Conservation (phyloP, 2,797 vertebrate species). For the Sebastes hubbsi region DNA sequence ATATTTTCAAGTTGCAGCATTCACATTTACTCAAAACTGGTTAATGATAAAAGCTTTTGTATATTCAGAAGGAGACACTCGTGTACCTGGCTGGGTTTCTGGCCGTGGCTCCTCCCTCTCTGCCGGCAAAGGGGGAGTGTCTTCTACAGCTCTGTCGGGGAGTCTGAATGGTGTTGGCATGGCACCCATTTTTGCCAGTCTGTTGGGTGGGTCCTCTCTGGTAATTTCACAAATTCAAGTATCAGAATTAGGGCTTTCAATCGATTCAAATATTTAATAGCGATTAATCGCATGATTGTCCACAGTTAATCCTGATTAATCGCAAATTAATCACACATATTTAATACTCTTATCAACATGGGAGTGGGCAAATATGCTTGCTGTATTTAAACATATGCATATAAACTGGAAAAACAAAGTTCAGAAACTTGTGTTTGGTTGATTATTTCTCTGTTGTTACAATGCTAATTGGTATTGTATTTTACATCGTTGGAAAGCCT, state of each 20-base stretch:
- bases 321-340: too few relatives aligned
- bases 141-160: slow-evolving; percentile 56
- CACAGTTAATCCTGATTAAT: too few relatives aligned
- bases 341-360: too few relatives aligned
- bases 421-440: too few relatives aligned
- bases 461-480: too few relatives aligned
- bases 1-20: not conserved
- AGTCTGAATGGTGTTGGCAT: slow-evolving; percentile 90
- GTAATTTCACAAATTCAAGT: slow-evolving; percentile 19
- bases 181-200: slow-evolving; percentile 91
- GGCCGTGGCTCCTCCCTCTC: slow-evolving; percentile 74
- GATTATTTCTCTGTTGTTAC: too few relatives aligned
- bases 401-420: too few relatives aligned
- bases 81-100: slow-evolving; percentile 74
- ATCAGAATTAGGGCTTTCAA: not conserved
- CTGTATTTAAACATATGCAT: too few relatives aligned
- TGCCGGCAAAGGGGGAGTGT: slow-evolving; percentile 51
- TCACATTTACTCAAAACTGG: not conserved
- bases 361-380: too few relatives aligned
- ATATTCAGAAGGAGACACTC: not conserved
- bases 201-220: slow-evolving; percentile 88
- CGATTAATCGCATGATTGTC: too few relatives aligned
- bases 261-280: too few relatives aligned
- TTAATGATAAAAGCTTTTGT: not conserved
- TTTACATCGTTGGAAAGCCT: too few relatives aligned